Evolutionary conservation across 2,888 invertebrate genomes (phyloP).

Genomic region (Rhopalosiphum nymphaeae): DNA sequence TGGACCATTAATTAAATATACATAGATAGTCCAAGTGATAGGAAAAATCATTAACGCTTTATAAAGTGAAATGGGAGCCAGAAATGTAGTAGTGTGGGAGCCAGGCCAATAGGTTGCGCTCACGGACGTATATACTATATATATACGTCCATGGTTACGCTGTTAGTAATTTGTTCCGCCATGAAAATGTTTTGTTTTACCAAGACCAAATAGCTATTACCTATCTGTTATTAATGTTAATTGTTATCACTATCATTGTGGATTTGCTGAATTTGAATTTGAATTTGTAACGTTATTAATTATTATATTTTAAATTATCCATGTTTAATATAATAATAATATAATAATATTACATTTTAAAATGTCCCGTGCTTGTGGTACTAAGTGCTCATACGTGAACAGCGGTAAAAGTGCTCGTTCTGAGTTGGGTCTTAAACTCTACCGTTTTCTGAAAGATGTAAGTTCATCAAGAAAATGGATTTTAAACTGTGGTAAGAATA

Average conservation of each 20-base stretch:
- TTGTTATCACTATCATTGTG: neutral
- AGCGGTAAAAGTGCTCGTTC: neutral
- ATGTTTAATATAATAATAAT: neutral
- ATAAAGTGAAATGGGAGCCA: constrained; percentile 15
- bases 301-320: neutral
- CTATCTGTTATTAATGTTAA: neutral
- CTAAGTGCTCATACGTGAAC: neutral
- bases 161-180: neutral
- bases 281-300: too few species aligned
- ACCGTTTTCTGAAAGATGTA: neutral
- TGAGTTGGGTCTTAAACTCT: constrained; percentile 11
- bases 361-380: constrained; percentile 15
- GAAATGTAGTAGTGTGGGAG: constrained; percentile 19
- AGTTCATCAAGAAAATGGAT: neutral
- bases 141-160: neutral
- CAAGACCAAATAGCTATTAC: neutral
- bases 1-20: constrained; percentile 26
- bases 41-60: neutral
- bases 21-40: constrained; percentile 19
- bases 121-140: too few species aligned
- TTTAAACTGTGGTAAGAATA: neutral
- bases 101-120: neutral
- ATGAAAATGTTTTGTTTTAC: neutral
- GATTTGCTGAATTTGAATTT: neutral
- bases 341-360: neutral